Conservation (phyloP, 2,797 vertebrate species). For the Ptychadena robeensis region DNA sequence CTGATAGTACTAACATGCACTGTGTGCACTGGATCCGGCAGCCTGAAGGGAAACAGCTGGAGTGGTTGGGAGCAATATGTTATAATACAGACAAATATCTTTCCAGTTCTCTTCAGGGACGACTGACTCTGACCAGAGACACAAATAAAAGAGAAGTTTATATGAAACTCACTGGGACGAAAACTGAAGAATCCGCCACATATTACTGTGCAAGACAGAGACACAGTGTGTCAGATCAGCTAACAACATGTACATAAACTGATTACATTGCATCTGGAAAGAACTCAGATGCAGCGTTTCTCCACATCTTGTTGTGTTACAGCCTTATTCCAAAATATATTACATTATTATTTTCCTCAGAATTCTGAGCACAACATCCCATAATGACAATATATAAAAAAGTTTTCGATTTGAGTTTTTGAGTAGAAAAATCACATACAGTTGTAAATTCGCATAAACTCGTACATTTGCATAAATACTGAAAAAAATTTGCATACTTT, state of each 20-base stretch:
- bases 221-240: background rate
- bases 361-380: too few relatives aligned
- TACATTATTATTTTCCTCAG: too few relatives aligned
- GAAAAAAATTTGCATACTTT: too few relatives aligned
- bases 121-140: slow-evolving; percentile 23
- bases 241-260: background rate
- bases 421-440: too few relatives aligned
- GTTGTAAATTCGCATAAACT: too few relatives aligned
- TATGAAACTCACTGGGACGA: slow-evolving; percentile 46
- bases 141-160: slow-evolving; percentile 20
- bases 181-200: slow-evolving; percentile 19
- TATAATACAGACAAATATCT: background rate
- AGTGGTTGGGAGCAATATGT: slow-evolving; percentile 25
- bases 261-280: too few relatives aligned
- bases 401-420: too few relatives aligned
- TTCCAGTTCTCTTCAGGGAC: background rate
- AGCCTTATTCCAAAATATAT: too few relatives aligned
- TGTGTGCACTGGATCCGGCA: background rate
- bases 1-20: slow-evolving; percentile 17
- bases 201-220: slow-evolving; percentile 39
- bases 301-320: too few relatives aligned
- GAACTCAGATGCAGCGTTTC: too few relatives aligned
- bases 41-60: slow-evolving; percentile 1
- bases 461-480: too few relatives aligned
- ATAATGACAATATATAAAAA: too few relatives aligned